Evolutionary conservation across 2,113 vertebrate species (phyloP).

Genomic region (Sylvilagus bachmani): DNA sequence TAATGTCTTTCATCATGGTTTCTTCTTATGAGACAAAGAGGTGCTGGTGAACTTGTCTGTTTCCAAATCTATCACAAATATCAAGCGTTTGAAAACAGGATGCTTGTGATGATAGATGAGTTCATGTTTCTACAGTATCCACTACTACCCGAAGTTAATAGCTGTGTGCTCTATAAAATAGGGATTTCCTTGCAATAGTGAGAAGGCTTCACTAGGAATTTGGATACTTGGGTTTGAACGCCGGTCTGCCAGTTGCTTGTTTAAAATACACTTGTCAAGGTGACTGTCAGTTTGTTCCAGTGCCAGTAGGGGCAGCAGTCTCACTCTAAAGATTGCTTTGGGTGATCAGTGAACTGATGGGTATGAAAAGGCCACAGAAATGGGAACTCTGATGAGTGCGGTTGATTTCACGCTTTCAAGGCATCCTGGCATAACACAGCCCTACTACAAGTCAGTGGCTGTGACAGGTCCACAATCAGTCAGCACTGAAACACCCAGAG

Average conservation of each 20-base stretch:
- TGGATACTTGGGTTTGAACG: not conserved
- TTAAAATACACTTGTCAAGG: not conserved
- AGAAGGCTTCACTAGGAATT: not conserved
- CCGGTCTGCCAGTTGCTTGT: not conserved
- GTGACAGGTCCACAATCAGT: not conserved
- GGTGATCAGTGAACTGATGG: not conserved
- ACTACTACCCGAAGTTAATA: not conserved
- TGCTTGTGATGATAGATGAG: not conserved
- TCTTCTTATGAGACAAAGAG: not conserved
- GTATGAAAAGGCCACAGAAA: not conserved
- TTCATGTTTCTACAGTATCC: not conserved
- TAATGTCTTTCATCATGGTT: not conserved
- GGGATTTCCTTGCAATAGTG: not conserved
- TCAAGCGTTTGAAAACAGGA: not conserved
- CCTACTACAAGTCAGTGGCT: not conserved
- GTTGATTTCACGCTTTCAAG: not conserved
- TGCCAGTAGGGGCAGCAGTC: rapidly evolving
- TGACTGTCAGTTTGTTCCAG: not conserved
- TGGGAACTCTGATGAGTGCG: not conserved
- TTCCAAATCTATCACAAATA: not conserved
- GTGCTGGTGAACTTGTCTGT: not conserved
- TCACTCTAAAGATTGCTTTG: not conserved
- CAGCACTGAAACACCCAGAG: no score
- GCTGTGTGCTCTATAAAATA: not conserved
- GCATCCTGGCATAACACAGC: no score